phyloP scores from a whole-genome alignment of 2,797 vertebrate genomes.

The Gila robusta region DNA sequence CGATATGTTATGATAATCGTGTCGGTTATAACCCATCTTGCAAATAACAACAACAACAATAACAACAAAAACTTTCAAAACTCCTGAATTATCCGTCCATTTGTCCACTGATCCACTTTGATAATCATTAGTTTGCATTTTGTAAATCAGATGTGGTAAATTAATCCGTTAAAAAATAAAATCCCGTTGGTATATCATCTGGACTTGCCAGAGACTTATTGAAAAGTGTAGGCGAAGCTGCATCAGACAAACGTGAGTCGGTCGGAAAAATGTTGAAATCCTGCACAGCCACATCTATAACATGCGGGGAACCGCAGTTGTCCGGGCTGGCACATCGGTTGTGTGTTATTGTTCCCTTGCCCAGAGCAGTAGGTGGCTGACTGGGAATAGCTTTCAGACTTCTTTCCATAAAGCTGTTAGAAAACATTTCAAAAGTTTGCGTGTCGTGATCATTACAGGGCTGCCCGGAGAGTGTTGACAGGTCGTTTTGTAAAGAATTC shows the following conservation, averaged over 20 bases:
- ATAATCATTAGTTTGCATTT: slow-evolving; percentile 88
- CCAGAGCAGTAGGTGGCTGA: slow-evolving; percentile 87
- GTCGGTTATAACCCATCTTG: slow-evolving; percentile 5
- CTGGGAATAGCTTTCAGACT: slow-evolving; percentile 95
- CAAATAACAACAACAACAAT: neutral
- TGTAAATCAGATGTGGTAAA: slow-evolving; percentile 91
- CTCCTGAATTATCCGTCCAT: neutral
- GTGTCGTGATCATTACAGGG: slow-evolving; percentile 84
- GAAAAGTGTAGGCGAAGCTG: slow-evolving; percentile 87
- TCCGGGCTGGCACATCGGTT: slow-evolving; percentile 88
- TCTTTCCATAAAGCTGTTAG: slow-evolving; percentile 95
- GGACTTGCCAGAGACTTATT: slow-evolving; percentile 85
- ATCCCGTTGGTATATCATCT: slow-evolving; percentile 86
- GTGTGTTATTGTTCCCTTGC: slow-evolving; percentile 88
- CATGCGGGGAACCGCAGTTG: slow-evolving; percentile 85
- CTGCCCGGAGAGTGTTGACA: slow-evolving; percentile 83
- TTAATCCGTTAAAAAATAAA: slow-evolving; percentile 93
- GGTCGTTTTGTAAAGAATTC: slow-evolving; percentile 87
- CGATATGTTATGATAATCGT: slow-evolving; percentile 15
- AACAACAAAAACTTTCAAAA: neutral
- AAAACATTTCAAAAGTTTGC: slow-evolving; percentile 86
- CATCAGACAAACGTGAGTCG: slow-evolving; percentile 87
- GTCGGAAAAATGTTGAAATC: slow-evolving; percentile 89
- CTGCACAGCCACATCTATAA: slow-evolving; percentile 87
- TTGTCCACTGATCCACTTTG: slow-evolving; percentile 14